Conservation (phyloP, 2,888 invertebrate species). For the Callimorpha dominula region DNA sequence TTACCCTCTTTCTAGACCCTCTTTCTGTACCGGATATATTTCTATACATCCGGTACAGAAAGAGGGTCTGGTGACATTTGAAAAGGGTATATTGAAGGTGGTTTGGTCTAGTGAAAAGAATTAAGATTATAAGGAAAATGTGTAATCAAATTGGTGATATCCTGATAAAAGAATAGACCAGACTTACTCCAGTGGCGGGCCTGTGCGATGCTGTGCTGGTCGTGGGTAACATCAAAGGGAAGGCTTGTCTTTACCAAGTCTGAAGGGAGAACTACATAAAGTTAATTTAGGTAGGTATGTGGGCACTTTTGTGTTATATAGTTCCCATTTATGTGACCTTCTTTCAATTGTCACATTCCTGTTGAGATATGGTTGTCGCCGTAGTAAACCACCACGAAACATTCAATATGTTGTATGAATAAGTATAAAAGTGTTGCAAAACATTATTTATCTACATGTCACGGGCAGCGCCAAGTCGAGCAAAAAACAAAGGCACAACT, state of each 20-base stretch:
- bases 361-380: conserved; percentile 8
- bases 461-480: too few relatives aligned
- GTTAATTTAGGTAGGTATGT: too few relatives aligned
- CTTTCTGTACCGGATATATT: too few relatives aligned
- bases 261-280: too few relatives aligned
- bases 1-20: too few relatives aligned
- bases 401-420: neutral
- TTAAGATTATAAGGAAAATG: neutral
- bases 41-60: neutral
- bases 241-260: too few relatives aligned
- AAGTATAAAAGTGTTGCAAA: neutral
- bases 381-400: neutral
- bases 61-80: neutral
- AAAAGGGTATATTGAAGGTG: neutral
- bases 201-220: too few relatives aligned
- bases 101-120: neutral
- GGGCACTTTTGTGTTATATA: too few relatives aligned
- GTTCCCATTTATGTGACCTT: neutral
- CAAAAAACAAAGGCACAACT: too few relatives aligned
- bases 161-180: neutral
- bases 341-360: neutral
- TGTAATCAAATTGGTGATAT: neutral
- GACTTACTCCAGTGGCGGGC: neutral
- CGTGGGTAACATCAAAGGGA: too few relatives aligned
- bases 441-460: neutral